Conservation (phyloP, 2,113 vertebrate genomes). For the Heliornis fulica region DNA sequence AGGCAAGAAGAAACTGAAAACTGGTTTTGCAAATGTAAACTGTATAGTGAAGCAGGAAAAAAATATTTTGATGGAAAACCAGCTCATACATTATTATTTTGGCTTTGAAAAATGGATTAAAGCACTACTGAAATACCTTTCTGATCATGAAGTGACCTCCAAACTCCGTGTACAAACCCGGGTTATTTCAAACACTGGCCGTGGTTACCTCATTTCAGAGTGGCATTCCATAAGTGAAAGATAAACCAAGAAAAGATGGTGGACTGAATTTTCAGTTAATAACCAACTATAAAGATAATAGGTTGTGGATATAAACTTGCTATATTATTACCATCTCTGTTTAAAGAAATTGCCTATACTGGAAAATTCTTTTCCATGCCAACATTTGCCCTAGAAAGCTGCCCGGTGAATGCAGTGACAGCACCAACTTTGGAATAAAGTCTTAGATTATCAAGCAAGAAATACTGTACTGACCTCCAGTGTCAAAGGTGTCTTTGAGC, state of each 20-base stretch:
- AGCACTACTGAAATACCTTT: neutral
- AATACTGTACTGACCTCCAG: neutral
- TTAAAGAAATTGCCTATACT: neutral
- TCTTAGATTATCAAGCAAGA: neutral
- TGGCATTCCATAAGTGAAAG: neutral
- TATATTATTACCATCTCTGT: neutral
- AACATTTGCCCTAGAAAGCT: neutral
- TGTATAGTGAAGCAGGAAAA: neutral
- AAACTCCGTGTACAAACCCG: neutral
- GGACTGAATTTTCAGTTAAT: neutral
- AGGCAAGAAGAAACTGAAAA: neutral
- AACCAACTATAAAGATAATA: neutral
- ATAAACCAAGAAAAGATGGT: neutral
- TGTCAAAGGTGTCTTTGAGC: neutral
- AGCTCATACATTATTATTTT: neutral
- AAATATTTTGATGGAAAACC: neutral
- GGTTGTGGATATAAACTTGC: neutral
- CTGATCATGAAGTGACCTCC: neutral
- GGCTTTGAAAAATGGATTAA: neutral
- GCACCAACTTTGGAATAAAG: neutral
- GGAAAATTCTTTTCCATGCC: neutral
- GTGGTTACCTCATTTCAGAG: neutral
- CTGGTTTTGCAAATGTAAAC: neutral
- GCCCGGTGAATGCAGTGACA: rapidly evolving
- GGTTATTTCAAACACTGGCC: neutral